Percentiles rank a stretch among this genome's conserved stretches.
Evolutionary conservation across 2,888 invertebrate species (phyloP).

Genomic region (Orchesella flavescens): DNA sequence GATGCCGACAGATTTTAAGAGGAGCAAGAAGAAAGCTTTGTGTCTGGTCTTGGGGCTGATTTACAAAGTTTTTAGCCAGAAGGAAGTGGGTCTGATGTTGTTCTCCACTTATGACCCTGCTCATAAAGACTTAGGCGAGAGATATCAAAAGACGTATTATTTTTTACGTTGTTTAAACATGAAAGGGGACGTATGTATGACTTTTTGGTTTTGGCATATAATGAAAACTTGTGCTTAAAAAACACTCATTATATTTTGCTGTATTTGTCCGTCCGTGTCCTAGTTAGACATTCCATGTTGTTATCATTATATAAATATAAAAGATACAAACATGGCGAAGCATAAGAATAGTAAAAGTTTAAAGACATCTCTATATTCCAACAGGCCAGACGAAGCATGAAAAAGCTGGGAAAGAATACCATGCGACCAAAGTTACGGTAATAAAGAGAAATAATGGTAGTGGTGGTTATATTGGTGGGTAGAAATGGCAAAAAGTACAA

Average conservation of each 20-base stretch:
- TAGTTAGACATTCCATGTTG: conserved; percentile 32
- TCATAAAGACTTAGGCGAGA: background rate
- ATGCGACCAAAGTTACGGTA: conserved; percentile 36
- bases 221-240: conserved; percentile 2
- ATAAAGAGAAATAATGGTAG: conserved; percentile 42
- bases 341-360: conserved; percentile 10
- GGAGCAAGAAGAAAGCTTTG: conserved; percentile 22
- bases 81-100: conserved; percentile 34
- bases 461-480: background rate
- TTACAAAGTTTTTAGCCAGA: conserved; percentile 41
- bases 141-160: background rate
- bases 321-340: background rate
- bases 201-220: background rate
- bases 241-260: conserved; percentile 12
- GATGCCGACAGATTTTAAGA: conserved; percentile 6
- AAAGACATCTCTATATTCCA: conserved; percentile 1
- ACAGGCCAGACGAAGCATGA: conserved; percentile 2
- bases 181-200: background rate
- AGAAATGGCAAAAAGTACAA: background rate
- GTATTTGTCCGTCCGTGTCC: conserved; percentile 27
- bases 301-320: background rate
- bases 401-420: conserved; percentile 29
- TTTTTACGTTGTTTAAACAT: conserved; percentile 22
- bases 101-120: background rate
- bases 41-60: conserved; percentile 24